Base-by-base conservation (phyloP, 1,140 invertebrate genomes). In the Akabosia matsudoensis region DNA sequence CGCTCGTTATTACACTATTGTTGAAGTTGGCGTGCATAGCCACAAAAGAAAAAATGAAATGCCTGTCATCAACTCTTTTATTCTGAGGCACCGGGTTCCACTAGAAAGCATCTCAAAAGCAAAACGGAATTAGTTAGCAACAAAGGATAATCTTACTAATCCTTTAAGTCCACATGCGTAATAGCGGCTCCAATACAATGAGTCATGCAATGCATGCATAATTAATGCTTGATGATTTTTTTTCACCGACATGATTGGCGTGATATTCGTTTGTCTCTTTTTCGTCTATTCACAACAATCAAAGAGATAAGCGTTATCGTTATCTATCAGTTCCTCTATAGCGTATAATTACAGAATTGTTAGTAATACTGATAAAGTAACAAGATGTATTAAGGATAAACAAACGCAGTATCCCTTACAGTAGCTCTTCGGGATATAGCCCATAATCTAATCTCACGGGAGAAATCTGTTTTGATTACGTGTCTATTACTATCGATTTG, bases 91-190 rank as follows among this genome's bases (percentile, higher is more conserved):
- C 7, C n/a, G 54, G 24, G 4, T n/a, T 22, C 54, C 54, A 61
- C 22, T n/a, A n/a, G n/a, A n/a, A n/a, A n/a, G n/a, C n/a, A n/a
- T n/a, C 37, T 45, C 18, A 18, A 45, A 45, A 45, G 37, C 18
- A 45, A 45, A 10, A 45, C 37, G 37, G n/a, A n/a, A n/a, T n/a
- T n/a, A n/a, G n/a, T n/a, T n/a, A n/a, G n/a, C n/a, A n/a, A n/a
- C n/a, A n/a, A n/a, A 45, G 7, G 37, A 67, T 67, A 67, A 67
- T 67, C 61, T n/a, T 16, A 30, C 31, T 67, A 67, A 67, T 67
- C 61, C 61, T 67, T 67, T 67, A 67, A 67, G 54, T 56, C 54
- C n/a, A 56, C 37, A 45, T 18, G 18, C 37, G 13, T n/a, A n/a
- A n/a, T n/a, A n/a, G n/a, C n/a, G n/a, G n/a, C 13, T 61, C n/a